Conservation (phyloP, 2,888 invertebrate species). For the Limnephilus rhombicus region DNA sequence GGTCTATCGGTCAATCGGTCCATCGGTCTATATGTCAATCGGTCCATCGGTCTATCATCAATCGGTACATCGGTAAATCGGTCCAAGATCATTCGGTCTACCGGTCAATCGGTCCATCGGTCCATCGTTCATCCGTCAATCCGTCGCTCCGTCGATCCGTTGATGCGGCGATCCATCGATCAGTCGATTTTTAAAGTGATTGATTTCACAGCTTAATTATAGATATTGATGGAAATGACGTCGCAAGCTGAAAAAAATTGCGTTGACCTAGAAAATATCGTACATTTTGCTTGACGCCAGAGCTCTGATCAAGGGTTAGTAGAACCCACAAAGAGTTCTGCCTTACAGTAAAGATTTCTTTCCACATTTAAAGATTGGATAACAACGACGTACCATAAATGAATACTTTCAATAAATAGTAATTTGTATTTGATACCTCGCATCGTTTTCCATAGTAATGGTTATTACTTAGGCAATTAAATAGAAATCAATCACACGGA, state of each 20-base stretch:
- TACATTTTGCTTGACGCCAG: background rate
- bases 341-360: background rate
- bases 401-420: background rate
- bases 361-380: background rate
- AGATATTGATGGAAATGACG: background rate
- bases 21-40: too few species aligned
- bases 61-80: too few species aligned
- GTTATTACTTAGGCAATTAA: background rate
- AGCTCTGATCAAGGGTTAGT: background rate
- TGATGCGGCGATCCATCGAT: too few species aligned
- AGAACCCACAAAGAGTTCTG: background rate
- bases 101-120: too few species aligned
- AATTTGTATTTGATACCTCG: background rate
- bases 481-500: background rate
- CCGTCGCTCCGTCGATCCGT: too few species aligned
- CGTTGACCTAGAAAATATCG: background rate
- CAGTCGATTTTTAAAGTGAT: too few species aligned
- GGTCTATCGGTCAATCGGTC: too few species aligned
- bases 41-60: too few species aligned
- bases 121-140: too few species aligned
- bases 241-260: background rate
- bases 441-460: background rate
- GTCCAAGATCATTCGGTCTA: too few species aligned
- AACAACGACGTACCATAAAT: background rate
- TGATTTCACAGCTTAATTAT: too few species aligned